Conservation (phyloP, 2,888 invertebrate genomes). For the Drosophila macrothrix region DNA sequence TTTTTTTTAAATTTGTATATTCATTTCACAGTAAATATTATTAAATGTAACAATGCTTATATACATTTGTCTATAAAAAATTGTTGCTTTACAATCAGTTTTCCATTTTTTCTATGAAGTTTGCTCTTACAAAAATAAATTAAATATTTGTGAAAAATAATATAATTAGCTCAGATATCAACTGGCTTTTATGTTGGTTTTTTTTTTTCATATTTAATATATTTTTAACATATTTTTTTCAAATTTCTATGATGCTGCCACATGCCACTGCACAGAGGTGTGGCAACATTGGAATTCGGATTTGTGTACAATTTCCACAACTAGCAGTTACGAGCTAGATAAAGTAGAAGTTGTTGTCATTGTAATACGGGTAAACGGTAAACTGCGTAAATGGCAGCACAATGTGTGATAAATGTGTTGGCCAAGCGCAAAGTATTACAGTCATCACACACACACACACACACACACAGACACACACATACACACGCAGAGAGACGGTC, state of each 20-base stretch:
- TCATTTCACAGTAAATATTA: background rate
- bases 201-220: background rate
- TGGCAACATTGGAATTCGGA: background rate
- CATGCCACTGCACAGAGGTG: background rate
- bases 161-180: background rate
- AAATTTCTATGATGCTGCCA: background rate
- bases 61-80: background rate
- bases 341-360: background rate
- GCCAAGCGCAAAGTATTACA: conserved; percentile 59
- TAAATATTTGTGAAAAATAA: background rate
- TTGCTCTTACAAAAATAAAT: background rate
- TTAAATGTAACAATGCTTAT: background rate
- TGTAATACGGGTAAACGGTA: background rate
- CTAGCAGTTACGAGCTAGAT: background rate
- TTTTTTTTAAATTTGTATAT: too few species aligned
- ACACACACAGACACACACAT: conserved; percentile 7
- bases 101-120: background rate
- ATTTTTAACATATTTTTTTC: too few species aligned
- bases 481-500: conserved; percentile 10
- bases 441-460: conserved; percentile 8
- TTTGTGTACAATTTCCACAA: background rate
- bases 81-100: background rate
- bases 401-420: conserved; percentile 75
- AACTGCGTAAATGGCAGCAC: conserved; percentile 53
- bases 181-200: too few species aligned